phyloP scores from a whole-genome alignment of 2,113 vertebrate genomes.

The Lasiurus borealis region DNA sequence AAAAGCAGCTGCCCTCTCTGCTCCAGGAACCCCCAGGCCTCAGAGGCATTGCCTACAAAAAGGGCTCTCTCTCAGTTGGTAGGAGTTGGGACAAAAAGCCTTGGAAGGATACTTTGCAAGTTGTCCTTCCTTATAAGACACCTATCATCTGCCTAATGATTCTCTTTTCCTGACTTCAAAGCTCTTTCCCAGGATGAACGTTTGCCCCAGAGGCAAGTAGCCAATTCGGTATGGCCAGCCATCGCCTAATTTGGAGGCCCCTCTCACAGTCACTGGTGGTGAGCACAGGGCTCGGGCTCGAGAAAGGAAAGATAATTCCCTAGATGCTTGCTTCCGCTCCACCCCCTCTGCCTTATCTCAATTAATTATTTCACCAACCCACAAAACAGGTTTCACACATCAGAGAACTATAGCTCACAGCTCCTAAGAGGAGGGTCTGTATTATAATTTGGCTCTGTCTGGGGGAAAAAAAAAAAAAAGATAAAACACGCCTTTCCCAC shows the following conservation, averaged over 20 bases:
- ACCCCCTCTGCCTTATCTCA: background rate
- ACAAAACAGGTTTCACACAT: conserved; percentile 3
- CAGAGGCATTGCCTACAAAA: background rate
- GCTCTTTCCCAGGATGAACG: conserved; percentile 22
- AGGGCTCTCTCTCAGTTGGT: background rate
- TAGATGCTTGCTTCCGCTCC: background rate
- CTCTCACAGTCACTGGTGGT: background rate
- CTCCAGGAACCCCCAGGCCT: background rate
- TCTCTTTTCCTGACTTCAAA: conserved; percentile 38
- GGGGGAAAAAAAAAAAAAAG: conserved; percentile 28
- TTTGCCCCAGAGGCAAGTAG: background rate
- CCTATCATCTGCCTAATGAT: background rate
- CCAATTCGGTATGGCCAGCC: background rate
- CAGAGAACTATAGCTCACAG: background rate
- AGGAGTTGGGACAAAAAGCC: background rate
- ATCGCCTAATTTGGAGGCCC: background rate
- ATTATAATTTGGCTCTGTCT: conserved; percentile 16
- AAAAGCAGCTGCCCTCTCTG: conserved; percentile 29
- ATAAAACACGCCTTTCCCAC: background rate
- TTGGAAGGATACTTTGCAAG: background rate
- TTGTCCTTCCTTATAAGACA: conserved; percentile 38
- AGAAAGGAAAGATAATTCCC: conserved; percentile 20
- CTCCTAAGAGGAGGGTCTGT: background rate
- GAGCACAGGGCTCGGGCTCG: background rate
- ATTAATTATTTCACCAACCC: conserved; percentile 17